phyloP scores from a whole-genome alignment of 2,113 vertebrate genomes.

The Poecilia latipinna region DNA sequence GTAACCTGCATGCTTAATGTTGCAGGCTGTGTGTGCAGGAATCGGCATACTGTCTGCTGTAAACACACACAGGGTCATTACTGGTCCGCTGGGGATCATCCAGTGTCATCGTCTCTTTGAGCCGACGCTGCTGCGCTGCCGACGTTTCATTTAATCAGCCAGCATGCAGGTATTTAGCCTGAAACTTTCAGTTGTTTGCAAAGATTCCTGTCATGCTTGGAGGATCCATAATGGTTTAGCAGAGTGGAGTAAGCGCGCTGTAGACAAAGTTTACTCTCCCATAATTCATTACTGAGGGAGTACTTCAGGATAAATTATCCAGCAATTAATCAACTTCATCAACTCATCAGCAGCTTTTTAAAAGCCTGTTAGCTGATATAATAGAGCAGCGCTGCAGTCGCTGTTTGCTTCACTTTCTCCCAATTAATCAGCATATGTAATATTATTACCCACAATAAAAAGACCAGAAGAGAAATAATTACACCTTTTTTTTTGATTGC shows the following conservation, averaged over 20 bases:
- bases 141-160: slow-evolving; percentile 17
- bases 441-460: background rate
- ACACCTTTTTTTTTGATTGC: background rate
- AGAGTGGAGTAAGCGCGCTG: slow-evolving; percentile 5
- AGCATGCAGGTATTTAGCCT: slow-evolving; percentile 31
- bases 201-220: slow-evolving; percentile 49
- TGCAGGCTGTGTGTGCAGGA: background rate
- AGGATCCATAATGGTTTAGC: slow-evolving; percentile 45
- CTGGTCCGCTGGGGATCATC: slow-evolving; percentile 13
- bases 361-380: slow-evolving; percentile 35
- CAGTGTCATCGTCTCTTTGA: background rate
- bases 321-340: slow-evolving; percentile 68
- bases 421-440: slow-evolving; percentile 38
- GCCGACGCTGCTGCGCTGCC: slow-evolving; percentile 6
- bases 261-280: slow-evolving; percentile 48
- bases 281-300: slow-evolving; percentile 25
- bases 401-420: slow-evolving; percentile 28
- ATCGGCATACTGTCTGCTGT: slow-evolving; percentile 35
- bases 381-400: slow-evolving; percentile 3
- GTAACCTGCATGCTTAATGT: slow-evolving; percentile 5
- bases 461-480: background rate
- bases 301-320: slow-evolving; percentile 34
- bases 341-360: slow-evolving; percentile 53
- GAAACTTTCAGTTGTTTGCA: slow-evolving; percentile 48
- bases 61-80: slow-evolving; percentile 34